phyloP scores from a whole-genome alignment of 2,797 vertebrate genomes.

The Sus cebifrons region DNA sequence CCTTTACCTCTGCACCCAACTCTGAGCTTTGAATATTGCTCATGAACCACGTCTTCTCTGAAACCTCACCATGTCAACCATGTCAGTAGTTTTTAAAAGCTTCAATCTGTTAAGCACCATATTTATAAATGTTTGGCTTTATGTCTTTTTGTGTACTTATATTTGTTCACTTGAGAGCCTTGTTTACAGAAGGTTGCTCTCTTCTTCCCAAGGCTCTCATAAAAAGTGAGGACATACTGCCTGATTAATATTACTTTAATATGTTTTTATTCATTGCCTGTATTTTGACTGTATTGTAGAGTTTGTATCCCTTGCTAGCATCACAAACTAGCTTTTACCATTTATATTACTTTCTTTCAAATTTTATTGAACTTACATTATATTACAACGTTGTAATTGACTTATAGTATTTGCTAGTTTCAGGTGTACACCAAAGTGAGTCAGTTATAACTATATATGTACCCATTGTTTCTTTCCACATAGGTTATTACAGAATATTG shows the following conservation, averaged over 20 bases:
- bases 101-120: neutral
- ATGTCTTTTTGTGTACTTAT: neutral
- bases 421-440: too few relatives aligned
- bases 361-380: too few relatives aligned
- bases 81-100: neutral
- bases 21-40: neutral
- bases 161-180: neutral
- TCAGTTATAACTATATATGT: too few relatives aligned
- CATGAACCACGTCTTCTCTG: neutral
- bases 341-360: neutral
- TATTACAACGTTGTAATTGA: too few relatives aligned
- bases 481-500: too few relatives aligned
- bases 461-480: too few relatives aligned
- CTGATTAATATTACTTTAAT: conserved; percentile 20
- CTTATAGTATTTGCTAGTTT: too few relatives aligned
- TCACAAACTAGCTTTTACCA: neutral
- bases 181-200: neutral
- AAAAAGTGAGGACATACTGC: neutral
- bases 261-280: neutral
- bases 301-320: neutral
- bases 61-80: neutral
- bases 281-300: neutral
- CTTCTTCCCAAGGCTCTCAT: neutral
- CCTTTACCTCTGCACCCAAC: neutral
- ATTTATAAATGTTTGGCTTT: conserved; percentile 7